Base-by-base conservation (phyloP, 2,888 invertebrate genomes). In the Tinea pellionella region DNA sequence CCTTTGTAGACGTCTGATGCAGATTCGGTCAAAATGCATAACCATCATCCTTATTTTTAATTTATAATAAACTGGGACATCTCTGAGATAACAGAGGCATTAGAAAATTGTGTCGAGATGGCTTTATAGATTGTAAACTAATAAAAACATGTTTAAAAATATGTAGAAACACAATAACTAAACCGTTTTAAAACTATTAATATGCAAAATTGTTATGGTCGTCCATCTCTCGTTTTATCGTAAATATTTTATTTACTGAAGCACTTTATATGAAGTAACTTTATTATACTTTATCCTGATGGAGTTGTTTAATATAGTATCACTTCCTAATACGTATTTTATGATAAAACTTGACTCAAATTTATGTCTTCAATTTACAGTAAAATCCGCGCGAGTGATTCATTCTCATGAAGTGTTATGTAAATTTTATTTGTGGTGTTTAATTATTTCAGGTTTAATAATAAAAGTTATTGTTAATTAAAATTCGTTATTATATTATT, bases 351-450 rank as follows among this genome's bases (percentile, higher is more conserved):
- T 57, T 57, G 15, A 29, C 32, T 32, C 32, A 32, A 57, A 57
- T 57, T 57, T 32, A 57, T 57, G 16, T 57, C 32, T 57, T 32
- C 30, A 57, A 57, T 57, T 32, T 57, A 57, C 57, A 57, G 19
- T 57, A 32, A 57, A 55, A 55, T 47, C 8, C 47, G 47, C 47
- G 47, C 47, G 47, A 47, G 16, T 16, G 47, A 8, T 47, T 47
- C 47, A 47, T 47, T 47, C 15, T 47, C 47, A 13, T 15, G 47
- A 47, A 47, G 15, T 47, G 47, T 47, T 47, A 15, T 47, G 47
- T 37, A 37, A 37, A 37, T 37, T 37, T 37, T 37, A 37, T 37
- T 37, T n/a, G 37, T 37, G 37, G 37, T 37, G 9, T 37, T 37
- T 37, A 37, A 37, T 37, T 37, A 37, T 37, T 37, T 37, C 2